Evolutionary conservation across 1,140 invertebrate species (phyloP), one percentile per base, ranked within the genome.

Genomic region (Ooceraea biroi): DNA sequence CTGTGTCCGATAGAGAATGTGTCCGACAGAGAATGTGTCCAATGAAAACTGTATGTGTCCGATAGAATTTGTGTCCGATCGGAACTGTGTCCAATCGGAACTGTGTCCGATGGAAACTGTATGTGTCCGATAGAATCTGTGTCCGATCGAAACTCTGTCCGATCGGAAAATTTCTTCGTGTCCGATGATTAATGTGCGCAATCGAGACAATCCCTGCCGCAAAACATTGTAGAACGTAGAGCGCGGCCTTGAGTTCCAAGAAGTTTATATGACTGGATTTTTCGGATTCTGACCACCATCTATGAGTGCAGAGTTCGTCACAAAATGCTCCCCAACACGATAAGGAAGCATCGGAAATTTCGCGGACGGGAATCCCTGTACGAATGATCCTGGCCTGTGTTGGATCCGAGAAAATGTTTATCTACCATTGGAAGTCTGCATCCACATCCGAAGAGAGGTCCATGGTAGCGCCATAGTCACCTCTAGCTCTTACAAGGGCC

Each of bases 281-380:
- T 3, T 41, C 27, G 1, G 11, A 1, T 52, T 61, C 48, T 25
- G 60, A 77, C 60, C 27, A 77, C 22, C n/a, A 77, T 0, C 74
- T 60, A 0, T 55, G 46, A 1, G 60, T 52, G 1, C 12, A 19
- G 0, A 12, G 0, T 17, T 44, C 14, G 0, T 11, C 27, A 7
- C 48, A 65, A 0, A 7, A 52, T 0, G 48, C 74, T 0, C 58
- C n/a, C n/a, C 48, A 65, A 10, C 48, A 60, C 8, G 27, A 36
- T 0, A 77, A 10, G 3, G 60, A 77, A 0, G 74, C 48, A 3
- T 66, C 58, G 4, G 60, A 65, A n/a, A 65, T 77, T 25, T 77
- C 48, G 0, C 57, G 19, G 3, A 12, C 19, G 1, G 41, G 1
- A 0, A n/a, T n/a, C 3, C 57, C n/a, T 8, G 22, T n/a, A 11